Base-by-base conservation (phyloP, 2,888 invertebrate species). In the Amiota mariae region DNA sequence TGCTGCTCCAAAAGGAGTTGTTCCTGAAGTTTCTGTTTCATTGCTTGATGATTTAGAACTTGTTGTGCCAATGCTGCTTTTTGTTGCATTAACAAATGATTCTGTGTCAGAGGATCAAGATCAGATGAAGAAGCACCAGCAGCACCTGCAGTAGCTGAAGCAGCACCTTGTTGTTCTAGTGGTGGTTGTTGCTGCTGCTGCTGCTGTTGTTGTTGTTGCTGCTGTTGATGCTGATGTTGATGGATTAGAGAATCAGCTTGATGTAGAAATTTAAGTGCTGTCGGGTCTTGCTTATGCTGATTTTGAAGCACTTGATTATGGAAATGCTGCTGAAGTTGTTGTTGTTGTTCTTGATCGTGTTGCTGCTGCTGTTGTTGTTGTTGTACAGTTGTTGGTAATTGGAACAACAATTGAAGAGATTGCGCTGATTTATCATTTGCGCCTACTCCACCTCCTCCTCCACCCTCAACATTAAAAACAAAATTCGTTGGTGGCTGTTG, bases 401-500 rank as follows among this genome's bases (percentile, higher is more conserved):
- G 90, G 77, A 90, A 90, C 13, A 90, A 78, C 71, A 90, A 80
- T 79, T 90, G 90, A 73, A 90, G 80, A 10, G 90, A 89, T 66
- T 88, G 88, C 8, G 90, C 85, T 64, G 88, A 87, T 73, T 90
- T 90, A 59, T 90, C 90, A 9, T 86, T 82, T 9, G 82, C 84
- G 72, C 6, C 36, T 9, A 82, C 84, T 36, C 36, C 36, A 72
- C 6, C 36, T 9, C 83, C 84, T 2, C 36, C 36, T 2, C 36
- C 36, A 6, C 36, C 36, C 72, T 90, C 90, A 47, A 90, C 88
- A 78, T 90, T 90, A 71, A 90, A 90, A 48, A 90, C 89, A 81
- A 88, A 90, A 75, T 90, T 90, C 24, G 89, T 84, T 68, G 88
- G 84, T 66, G 89, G 88, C 74, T 81, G 84, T 77, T 77, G 82